Base-by-base conservation (phyloP, 2,888 invertebrate species). In the Drosophila multiciliata region DNA sequence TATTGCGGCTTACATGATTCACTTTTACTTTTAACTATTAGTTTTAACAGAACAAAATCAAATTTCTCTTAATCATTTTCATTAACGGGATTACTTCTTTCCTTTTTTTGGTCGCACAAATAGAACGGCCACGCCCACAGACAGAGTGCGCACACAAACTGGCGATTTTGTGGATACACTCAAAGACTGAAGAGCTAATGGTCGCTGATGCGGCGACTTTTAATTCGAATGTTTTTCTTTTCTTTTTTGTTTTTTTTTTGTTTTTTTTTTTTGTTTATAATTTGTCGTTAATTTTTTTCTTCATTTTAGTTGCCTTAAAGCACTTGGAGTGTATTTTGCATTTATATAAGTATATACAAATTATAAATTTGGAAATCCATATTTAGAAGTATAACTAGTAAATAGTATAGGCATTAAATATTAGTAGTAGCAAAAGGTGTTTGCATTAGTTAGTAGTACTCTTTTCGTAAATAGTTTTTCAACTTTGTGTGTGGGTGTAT, bases 101-200 rank as follows among this genome's bases (percentile, higher is more conserved):
- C 69, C 64, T 40, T 66, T 76, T 78, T 85, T 75, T 64, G 59
- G 64, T 42, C 77, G 52, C 42, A 57, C 36, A 42, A 60, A 48
- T 58, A 29, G 57, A 36, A 54, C 66, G 53, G 55, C 26, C 78
- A 66, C 54, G 53, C 48, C 69, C 55, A 61, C 35, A 58, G 50
- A 64, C 20, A 38, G 50, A 63, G 32, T 58, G 42, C 66, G 70
- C 66, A 76, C 83, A 78, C 89, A 87, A 92, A 93, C 92, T 92
- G 92, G 92, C 92, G 92, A 92, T 92, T 92, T 92, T 75, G 83
- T 81, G 81, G 67, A 64, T 63, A 65, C 62, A 61, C 75, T 65
- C 68, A 68, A 57, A 12, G 48, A 20, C 52, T 45, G 60, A 40
- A 29, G 23, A 48, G 33, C 29, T 12, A 42, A 26, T 40, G 38